phyloP scores from a whole-genome alignment of 2,797 vertebrate genomes.

The Cryptoprocta ferox region DNA sequence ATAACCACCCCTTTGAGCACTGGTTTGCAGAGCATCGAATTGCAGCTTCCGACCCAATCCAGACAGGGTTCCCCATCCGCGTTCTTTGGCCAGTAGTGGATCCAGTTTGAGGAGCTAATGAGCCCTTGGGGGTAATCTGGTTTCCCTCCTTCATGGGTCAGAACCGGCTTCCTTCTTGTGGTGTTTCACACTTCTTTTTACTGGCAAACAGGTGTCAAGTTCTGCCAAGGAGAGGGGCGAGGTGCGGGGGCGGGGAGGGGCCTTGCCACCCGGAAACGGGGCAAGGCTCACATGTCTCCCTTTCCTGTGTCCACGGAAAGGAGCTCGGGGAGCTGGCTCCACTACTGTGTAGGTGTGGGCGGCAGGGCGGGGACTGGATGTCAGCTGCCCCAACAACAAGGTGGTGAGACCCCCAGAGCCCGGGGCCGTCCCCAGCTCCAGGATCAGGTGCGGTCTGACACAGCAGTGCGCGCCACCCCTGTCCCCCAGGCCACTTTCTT shows the following conservation, averaged over 20 bases:
- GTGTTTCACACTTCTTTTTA: neutral
- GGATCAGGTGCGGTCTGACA: neutral
- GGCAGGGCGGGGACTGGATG: neutral
- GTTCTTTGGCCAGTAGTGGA: slow-evolving; percentile 83
- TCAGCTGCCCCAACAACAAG: slow-evolving; percentile 77
- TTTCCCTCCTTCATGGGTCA: slow-evolving; percentile 21
- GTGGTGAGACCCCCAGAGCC: neutral
- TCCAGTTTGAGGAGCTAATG: slow-evolving; percentile 64
- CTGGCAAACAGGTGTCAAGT: neutral
- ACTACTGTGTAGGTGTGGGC: slow-evolving; percentile 80
- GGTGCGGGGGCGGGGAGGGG: neutral
- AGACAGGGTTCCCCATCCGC: slow-evolving; percentile 78
- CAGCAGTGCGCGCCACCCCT: accelerated
- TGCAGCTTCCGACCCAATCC: slow-evolving; percentile 79
- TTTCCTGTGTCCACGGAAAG: slow-evolving; percentile 39
- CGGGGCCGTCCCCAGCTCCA: neutral
- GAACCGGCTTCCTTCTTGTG: neutral
- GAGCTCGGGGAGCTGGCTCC: slow-evolving; percentile 80
- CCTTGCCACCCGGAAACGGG: neutral
- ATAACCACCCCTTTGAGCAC: slow-evolving; percentile 50
- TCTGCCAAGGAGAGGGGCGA: neutral
- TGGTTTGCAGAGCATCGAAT: slow-evolving; percentile 56
- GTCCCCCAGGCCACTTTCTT: neutral
- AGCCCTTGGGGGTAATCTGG: slow-evolving; percentile 26
- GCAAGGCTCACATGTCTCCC: neutral